Evolutionary conservation across 2,113 vertebrate species (phyloP).

Genomic region (Datnioides undecimradiatus): DNA sequence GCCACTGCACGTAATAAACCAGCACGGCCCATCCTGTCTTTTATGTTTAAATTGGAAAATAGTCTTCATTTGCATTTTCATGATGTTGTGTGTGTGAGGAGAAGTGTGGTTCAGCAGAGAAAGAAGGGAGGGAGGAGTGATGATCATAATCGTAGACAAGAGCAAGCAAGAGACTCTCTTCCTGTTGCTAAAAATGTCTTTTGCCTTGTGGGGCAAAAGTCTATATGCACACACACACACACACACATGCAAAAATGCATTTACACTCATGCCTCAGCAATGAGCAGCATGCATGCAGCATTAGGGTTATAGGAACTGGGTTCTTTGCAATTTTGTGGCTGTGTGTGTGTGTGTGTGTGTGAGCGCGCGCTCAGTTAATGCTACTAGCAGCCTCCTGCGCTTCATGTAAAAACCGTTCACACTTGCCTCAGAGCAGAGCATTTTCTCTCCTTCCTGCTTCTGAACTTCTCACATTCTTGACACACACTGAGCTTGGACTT

Average conservation of each 20-base stretch:
- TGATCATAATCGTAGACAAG: slow-evolving; percentile 34
- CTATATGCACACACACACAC: neutral
- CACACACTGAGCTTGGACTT: neutral
- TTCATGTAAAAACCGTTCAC: neutral
- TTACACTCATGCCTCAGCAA: neutral
- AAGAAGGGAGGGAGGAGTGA: slow-evolving; percentile 19
- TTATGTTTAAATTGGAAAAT: neutral
- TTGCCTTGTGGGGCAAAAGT: slow-evolving; percentile 2
- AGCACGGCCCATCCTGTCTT: neutral
- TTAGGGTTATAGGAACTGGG: neutral
- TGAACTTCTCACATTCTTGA: slow-evolving; percentile 15
- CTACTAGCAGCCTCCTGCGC: neutral
- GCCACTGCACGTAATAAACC: neutral
- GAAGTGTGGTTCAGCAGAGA: neutral
- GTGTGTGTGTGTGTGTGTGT: neutral
- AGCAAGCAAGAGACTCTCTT: slow-evolving; percentile 41
- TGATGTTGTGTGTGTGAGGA: neutral
- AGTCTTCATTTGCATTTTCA: neutral
- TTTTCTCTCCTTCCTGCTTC: slow-evolving; percentile 48
- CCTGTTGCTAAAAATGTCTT: slow-evolving; percentile 67
- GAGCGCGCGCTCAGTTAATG: neutral
- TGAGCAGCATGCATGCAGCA: neutral
- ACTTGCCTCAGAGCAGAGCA: neutral
- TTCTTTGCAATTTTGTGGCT: neutral
- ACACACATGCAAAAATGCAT: no score